Evolutionary conservation across 2,113 vertebrate genomes (phyloP).

Genomic region (Perognathus longimembris): DNA sequence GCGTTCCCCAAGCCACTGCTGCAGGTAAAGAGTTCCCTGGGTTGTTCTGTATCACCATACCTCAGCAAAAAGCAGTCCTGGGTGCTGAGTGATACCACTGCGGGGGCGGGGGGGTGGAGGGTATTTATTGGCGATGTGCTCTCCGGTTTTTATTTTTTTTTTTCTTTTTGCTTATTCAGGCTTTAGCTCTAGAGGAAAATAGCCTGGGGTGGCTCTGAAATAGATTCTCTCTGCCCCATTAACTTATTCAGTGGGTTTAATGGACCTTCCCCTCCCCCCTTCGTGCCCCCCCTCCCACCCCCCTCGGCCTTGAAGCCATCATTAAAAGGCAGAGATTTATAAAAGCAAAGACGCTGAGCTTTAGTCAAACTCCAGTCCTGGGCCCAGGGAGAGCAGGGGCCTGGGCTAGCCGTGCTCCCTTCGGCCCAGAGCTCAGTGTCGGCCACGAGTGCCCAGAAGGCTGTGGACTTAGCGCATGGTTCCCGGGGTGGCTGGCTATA

Average conservation of each 20-base stretch:
- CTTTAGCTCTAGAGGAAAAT: conserved; percentile 89
- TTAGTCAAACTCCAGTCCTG: conserved; percentile 86
- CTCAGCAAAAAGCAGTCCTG: conserved; percentile 75
- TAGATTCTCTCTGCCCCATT: conserved; percentile 92
- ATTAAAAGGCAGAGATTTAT: conserved; percentile 91
- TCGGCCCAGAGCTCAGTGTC: not conserved
- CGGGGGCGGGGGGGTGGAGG: too few relatives aligned
- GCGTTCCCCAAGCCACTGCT: not conserved
- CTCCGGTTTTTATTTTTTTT: conserved; percentile 85
- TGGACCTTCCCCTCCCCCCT: conserved; percentile 86
- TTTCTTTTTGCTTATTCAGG: conserved; percentile 90
- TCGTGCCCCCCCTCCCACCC: conserved; percentile 80
- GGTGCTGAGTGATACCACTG: conserved; percentile 75
- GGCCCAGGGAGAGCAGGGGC: conserved; percentile 9
- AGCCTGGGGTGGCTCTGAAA: conserved; percentile 88
- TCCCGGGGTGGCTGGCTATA: not conserved
- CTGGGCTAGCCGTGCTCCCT: not conserved
- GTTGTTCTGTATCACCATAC: conserved; percentile 76
- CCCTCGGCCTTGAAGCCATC: conserved; percentile 87
- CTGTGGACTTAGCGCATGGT: not conserved
- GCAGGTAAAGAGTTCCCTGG: conserved; percentile 61
- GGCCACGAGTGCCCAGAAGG: rapidly evolving
- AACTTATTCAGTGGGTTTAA: conserved; percentile 91
- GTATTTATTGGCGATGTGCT: conserved; percentile 85
- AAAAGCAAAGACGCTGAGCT: conserved; percentile 87